Evolutionary conservation across 2,113 vertebrate genomes (phyloP), one percentile per base, ranked within the genome.

Genomic region (Galbula dea): DNA sequence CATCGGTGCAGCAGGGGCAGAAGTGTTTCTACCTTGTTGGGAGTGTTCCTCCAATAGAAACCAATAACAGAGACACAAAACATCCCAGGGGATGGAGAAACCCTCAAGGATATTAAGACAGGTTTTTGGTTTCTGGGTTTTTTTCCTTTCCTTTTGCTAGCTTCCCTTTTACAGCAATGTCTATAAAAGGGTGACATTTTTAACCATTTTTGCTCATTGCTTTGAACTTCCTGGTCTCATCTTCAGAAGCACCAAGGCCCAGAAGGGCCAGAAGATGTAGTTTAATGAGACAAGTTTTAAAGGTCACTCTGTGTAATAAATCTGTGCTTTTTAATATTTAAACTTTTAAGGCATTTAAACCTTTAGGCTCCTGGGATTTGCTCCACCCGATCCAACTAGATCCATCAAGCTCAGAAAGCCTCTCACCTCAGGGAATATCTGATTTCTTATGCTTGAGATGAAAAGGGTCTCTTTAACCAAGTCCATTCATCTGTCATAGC

Each of bases 251-350:
- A 71, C 87, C 36, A 3, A 94, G 82, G 94, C 94, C 95, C 96
- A 96, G 95, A 96, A 96, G 96, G 93, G 89, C 83, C 92, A 91
- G 92, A 48, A 97, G 96, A 95, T 86, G 93, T 94, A 93, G 89
- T 94, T 94, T 96, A 96, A 97, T 96, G 96, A 97, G 96, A 96
- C 96, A 96, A 88, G 93, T 96, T 95, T 96, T 96, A 96, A 97
- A 97, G 96, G 96, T 96, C 95, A 96, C 69, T 76, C 89, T 36
- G 51, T 90, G 92, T 96, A 96, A 96, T 96, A 96, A 96, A 96
- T 92, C 93, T 86, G n/a, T 54, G 77, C 73, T 93, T 95, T 96
- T 94, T 93, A 91, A 94, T 97, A 93, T 94, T 97, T 93, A 93
- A 96, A 95, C 93, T 97, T 96, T 69, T 67, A 86, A 96, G 95